Conservation (phyloP, 2,113 vertebrate genomes). For the Cyanocitta stelleri region DNA sequence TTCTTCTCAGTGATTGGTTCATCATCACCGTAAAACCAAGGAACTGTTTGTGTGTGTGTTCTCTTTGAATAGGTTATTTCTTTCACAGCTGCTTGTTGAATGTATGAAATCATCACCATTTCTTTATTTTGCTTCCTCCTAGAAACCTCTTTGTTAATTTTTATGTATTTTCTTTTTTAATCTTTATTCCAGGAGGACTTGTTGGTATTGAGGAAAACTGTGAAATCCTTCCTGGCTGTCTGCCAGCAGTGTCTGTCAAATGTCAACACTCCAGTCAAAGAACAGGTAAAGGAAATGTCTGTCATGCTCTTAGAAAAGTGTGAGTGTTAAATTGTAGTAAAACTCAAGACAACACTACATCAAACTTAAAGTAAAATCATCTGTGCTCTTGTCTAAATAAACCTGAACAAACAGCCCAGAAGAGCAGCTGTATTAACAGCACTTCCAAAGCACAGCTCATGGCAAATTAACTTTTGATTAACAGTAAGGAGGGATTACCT, state of each 20-base stretch:
- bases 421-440: not conserved
- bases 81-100: not conserved
- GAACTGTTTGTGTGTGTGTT: not conserved
- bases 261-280: constrained; percentile 96
- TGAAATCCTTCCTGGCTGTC: constrained; percentile 96
- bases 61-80: not conserved
- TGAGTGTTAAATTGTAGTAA: not conserved
- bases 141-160: not conserved
- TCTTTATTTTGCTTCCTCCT: not conserved
- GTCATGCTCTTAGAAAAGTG: not conserved
- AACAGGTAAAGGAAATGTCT: constrained; percentile 82
- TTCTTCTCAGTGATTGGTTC: not conserved
- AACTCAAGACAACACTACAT: not conserved
- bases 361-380: not conserved
- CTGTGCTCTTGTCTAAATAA: not conserved
- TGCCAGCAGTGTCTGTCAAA: constrained; percentile 99
- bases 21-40: not conserved
- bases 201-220: constrained; percentile 91
- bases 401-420: not conserved
- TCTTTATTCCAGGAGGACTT: constrained; percentile 87
- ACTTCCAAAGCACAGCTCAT: not conserved
- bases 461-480: not conserved
- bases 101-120: not conserved
- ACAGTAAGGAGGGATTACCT: not conserved
- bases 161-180: not conserved